Evolutionary conservation across 2,797 vertebrate genomes (phyloP), one percentile per base, ranked within the genome.

Genomic region (Acrocephalus scirpaceus): DNA sequence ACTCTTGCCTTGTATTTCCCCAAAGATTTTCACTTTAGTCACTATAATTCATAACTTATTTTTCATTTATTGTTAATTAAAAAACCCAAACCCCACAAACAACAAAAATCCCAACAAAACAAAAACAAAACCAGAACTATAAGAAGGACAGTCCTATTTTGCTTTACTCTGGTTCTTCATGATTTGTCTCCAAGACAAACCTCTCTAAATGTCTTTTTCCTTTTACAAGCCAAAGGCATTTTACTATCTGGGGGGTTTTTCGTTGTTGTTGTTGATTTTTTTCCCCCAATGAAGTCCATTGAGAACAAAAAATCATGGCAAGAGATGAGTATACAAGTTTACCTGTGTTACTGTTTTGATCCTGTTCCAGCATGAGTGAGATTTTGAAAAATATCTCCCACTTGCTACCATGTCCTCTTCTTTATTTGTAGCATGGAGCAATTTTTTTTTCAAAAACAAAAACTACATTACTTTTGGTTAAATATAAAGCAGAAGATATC

Each of bases 251-350:
- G 40, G 40, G 40, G 40, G 40, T 42, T 42, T 9, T 8, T 34
- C 16, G 6, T 23, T n/a, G 51, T 6, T 45, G 40, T 14, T 42
- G 13, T 42, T 42, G 40, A 16, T 44, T 44, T 44, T 44, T 44
- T 44, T 44, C 17, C 17, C 17, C 16, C 15, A 16, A 20, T 19
- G 18, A 3, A 1, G 2, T 71, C 4, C 14, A n/a, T 22, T 36
- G 11, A 27, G 11, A 88, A 62, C 8, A 57, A 53, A 36, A 11
- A 26, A 13, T 16, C 25, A 36, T 9, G 6, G 16, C 57, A 50
- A 42, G 11, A 51, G 1, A n/a, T n/a, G 2, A 66, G 1, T 11
- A 7, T 61, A 7, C 11, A 27, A 79, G 5, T 1, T 75, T 64
- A 22, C 15, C 23, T 27, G 6, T 50, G 11, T 11, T 78, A 29